phyloP scores from a whole-genome alignment of 2,888 invertebrate species.

The Amphimallon solstitiale region DNA sequence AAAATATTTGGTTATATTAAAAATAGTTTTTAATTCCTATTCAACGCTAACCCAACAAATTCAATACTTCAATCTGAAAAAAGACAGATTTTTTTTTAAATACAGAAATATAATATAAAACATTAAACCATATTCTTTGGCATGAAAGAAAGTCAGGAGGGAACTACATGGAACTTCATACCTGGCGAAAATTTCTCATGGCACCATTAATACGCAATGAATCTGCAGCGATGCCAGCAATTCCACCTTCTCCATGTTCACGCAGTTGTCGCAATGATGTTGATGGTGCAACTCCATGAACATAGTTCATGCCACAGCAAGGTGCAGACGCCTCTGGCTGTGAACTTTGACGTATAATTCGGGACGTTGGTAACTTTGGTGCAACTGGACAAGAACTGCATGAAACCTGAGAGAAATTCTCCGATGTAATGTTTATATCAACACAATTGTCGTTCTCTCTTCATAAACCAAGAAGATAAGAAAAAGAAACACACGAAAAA shows the following conservation, averaged over 20 bases:
- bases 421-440: conserved; percentile 29
- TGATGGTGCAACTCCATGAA: conserved; percentile 78
- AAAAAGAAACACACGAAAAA: neutral
- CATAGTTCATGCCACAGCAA: conserved; percentile 72
- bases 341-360: conserved; percentile 90
- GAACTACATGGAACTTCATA: conserved; percentile 61
- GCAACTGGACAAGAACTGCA: conserved; percentile 74
- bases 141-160: conserved; percentile 8
- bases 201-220: conserved; percentile 96
- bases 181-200: conserved; percentile 96
- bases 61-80: too few species aligned
- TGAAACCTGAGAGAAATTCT: conserved; percentile 57
- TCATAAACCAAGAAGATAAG: neutral
- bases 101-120: conserved; percentile 10
- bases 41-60: too few species aligned
- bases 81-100: neutral
- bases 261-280: conserved; percentile 87
- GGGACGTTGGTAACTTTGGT: conserved; percentile 73
- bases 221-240: conserved; percentile 95
- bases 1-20: too few species aligned
- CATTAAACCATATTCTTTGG: neutral
- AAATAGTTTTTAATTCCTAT: too few species aligned
- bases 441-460: conserved; percentile 5
- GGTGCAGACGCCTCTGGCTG: conserved; percentile 79
- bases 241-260: conserved; percentile 77